Conservation (phyloP, 2,113 vertebrate species). For the Trematocara variabile region DNA sequence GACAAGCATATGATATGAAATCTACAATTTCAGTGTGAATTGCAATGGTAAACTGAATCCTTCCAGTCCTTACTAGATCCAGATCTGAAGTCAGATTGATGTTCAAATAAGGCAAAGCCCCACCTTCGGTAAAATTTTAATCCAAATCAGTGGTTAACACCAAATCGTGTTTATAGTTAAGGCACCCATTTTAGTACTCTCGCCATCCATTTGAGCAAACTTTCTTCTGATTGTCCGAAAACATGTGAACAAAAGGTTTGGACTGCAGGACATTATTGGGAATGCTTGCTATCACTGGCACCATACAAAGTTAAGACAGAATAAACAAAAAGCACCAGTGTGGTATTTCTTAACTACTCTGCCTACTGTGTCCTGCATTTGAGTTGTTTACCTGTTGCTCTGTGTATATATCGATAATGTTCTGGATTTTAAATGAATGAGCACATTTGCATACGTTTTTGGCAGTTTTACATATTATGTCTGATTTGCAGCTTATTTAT, state of each 20-base stretch:
- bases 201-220: not conserved
- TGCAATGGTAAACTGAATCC: too few relatives aligned
- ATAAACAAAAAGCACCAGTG: not conserved
- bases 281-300: not conserved
- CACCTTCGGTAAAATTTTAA: too few relatives aligned
- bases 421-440: not conserved
- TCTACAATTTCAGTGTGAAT: too few relatives aligned
- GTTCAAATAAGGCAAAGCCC: too few relatives aligned
- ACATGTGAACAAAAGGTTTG: not conserved
- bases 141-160: too few relatives aligned
- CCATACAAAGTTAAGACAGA: not conserved
- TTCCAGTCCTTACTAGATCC: too few relatives aligned
- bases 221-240: not conserved
- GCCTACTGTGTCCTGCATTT: not conserved
- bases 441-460: not conserved
- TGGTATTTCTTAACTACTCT: not conserved
- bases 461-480: not conserved
- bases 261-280: not conserved
- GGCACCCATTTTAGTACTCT: not conserved
- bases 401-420: not conserved
- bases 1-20: too few relatives aligned
- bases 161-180: too few relatives aligned
- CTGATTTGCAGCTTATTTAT: slow-evolving; percentile 54
- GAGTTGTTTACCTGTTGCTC: not conserved
- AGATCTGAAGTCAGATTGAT: too few relatives aligned